Evolutionary conservation across 2,113 vertebrate genomes (phyloP).

Genomic region (Carassius gibelio): DNA sequence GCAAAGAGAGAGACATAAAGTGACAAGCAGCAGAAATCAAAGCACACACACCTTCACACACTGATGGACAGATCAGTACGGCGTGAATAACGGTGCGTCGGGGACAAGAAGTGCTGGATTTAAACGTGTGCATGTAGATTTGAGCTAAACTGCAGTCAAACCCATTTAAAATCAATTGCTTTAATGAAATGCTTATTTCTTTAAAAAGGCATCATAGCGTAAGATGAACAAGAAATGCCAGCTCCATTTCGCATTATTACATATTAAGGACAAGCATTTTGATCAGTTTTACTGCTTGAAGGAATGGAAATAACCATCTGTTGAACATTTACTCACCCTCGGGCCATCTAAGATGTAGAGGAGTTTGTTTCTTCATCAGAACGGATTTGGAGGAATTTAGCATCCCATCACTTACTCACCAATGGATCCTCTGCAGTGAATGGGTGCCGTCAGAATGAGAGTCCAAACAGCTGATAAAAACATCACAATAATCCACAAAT

Average conservation of each 20-base stretch:
- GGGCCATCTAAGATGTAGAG: background rate
- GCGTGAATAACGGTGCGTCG: background rate
- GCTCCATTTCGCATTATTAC: background rate
- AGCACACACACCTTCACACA: slow-evolving; percentile 32
- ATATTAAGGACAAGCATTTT: background rate
- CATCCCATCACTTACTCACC: background rate
- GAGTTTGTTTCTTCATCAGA: background rate
- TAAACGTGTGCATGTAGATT: background rate
- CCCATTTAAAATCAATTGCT: background rate
- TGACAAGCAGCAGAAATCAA: slow-evolving; percentile 29
- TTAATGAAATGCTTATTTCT: background rate
- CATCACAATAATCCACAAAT: background rate
- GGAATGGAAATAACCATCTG: background rate
- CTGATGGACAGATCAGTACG: slow-evolving; percentile 21
- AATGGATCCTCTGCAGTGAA: background rate
- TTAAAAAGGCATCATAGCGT: background rate
- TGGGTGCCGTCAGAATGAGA: background rate
- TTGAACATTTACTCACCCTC: background rate
- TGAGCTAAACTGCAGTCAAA: background rate
- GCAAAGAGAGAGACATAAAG: slow-evolving; percentile 29
- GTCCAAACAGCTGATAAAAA: background rate
- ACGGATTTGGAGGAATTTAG: background rate
- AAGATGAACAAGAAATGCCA: background rate
- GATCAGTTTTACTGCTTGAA: background rate
- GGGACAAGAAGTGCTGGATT: background rate